phyloP scores from a whole-genome alignment of 2,113 vertebrate species.

The Lagenorhynchus albirostris region DNA sequence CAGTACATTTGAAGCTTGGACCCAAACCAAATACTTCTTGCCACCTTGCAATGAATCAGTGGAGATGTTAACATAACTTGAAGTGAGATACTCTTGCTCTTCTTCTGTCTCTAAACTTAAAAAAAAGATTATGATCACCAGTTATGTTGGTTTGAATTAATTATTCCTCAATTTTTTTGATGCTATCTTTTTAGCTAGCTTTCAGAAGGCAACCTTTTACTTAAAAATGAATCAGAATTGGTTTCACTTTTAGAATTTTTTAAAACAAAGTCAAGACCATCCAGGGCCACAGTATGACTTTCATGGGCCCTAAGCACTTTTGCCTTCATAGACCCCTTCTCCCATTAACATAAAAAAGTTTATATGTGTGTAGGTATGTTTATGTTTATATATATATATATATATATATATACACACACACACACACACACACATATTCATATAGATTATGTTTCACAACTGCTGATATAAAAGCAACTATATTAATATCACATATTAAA shows the following conservation, averaged over 20 bases:
- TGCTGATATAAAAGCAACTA: background rate
- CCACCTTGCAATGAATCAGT: conserved; percentile 6
- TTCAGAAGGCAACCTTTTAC: background rate
- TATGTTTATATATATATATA: background rate
- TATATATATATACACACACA: fast-evolving
- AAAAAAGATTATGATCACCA: background rate
- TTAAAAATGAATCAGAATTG: background rate
- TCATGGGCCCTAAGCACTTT: background rate
- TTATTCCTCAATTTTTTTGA: background rate
- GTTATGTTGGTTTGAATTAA: background rate
- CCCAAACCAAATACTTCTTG: conserved; percentile 62
- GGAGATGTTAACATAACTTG: conserved; percentile 60
- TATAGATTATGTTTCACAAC: background rate
- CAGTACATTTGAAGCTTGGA: conserved; percentile 75
- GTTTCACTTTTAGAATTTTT: background rate
- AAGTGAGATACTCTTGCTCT: conserved; percentile 53
- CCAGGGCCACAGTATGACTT: background rate
- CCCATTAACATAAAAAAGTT: background rate
- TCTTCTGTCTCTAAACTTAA: conserved; percentile 66
- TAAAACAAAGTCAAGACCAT: background rate
- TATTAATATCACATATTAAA: background rate
- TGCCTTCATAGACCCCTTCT: background rate
- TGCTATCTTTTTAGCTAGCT: background rate
- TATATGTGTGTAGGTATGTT: background rate
- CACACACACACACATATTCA: background rate